Conservation (phyloP, 2,113 vertebrate species). For the Lepus europaeus region DNA sequence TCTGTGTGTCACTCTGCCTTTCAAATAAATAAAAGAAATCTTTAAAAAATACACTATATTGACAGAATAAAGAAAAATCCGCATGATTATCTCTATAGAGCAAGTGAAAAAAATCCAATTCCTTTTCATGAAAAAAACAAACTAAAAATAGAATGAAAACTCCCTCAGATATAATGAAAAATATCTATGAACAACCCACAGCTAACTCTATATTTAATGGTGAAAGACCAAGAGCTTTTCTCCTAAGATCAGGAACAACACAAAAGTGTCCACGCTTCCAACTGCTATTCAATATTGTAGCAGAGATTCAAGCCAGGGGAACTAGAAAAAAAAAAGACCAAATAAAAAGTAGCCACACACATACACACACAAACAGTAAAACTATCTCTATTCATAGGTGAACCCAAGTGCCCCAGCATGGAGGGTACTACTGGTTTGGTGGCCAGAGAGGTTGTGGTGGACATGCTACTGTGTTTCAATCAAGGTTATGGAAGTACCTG, state of each 20-base stretch:
- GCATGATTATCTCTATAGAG: neutral
- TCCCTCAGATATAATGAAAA: constrained; percentile 18
- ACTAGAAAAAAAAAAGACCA: neutral
- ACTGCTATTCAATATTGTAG: constrained; percentile 3
- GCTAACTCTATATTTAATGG: neutral
- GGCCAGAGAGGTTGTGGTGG: too few relatives aligned
- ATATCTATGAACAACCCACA: neutral
- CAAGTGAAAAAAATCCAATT: constrained; percentile 19
- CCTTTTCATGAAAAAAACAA: constrained; percentile 39
- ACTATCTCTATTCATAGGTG: neutral
- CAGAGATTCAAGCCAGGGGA: neutral
- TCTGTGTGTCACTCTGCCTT: too few relatives aligned
- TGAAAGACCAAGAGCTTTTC: neutral
- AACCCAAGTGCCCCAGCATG: too few relatives aligned
- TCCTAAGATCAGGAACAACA: constrained; percentile 25
- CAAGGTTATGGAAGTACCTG: too few relatives aligned
- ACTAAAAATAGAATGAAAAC: neutral
- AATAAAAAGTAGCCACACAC: too few relatives aligned
- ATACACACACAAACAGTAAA: constrained; percentile 16
- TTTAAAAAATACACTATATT: neutral
- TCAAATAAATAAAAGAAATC: too few relatives aligned
- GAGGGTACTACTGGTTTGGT: too few relatives aligned
- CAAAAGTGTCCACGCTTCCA: neutral
- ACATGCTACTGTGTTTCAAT: too few relatives aligned
- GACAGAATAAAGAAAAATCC: constrained; percentile 11